phyloP scores from a whole-genome alignment of 2,113 vertebrate species.

The Melanotaenia duboulayi region DNA sequence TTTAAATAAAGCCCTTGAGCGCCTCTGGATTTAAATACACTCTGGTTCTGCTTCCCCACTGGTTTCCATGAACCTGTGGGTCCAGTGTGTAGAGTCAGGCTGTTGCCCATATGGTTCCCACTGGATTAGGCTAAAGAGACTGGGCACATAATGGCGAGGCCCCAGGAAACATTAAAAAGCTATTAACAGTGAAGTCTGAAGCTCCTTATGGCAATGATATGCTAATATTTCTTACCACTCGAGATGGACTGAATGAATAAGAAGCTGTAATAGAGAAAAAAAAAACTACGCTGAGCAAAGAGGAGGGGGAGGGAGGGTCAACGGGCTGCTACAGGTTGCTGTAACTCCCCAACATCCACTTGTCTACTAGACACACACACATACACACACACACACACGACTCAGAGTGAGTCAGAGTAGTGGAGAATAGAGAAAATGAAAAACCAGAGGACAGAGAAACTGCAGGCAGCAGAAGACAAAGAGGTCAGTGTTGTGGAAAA shows the following conservation, averaged over 20 bases:
- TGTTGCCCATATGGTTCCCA: slow-evolving; percentile 77
- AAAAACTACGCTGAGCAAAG: slow-evolving; percentile 20
- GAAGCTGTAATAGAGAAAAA: slow-evolving; percentile 29
- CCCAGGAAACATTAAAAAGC: slow-evolving; percentile 79
- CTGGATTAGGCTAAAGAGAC: slow-evolving; percentile 71
- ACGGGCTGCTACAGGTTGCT: slow-evolving; percentile 46
- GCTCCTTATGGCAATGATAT: slow-evolving; percentile 73
- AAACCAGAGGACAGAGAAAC: slow-evolving; percentile 56
- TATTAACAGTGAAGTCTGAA: slow-evolving; percentile 78
- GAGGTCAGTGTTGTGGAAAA: slow-evolving; percentile 76
- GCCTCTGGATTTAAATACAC: slow-evolving; percentile 64
- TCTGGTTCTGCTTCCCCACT: slow-evolving; percentile 46
- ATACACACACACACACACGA: slow-evolving; percentile 12
- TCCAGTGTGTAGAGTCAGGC: slow-evolving; percentile 54
- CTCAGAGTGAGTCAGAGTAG: slow-evolving; percentile 21
- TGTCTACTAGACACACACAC: slow-evolving; percentile 41
- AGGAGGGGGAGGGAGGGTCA: slow-evolving; percentile 20
- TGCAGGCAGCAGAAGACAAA: slow-evolving; percentile 75
- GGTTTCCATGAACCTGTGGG: slow-evolving; percentile 66
- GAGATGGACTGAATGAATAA: slow-evolving; percentile 49
- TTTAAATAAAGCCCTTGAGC: slow-evolving; percentile 64
- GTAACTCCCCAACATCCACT: slow-evolving; percentile 46
- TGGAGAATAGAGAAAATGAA: slow-evolving; percentile 34
- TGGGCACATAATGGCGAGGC: slow-evolving; percentile 71
- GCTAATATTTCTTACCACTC: slow-evolving; percentile 71